These are phyloP conservation scores for Akabosia matsudoensis DNA, from an alignment of 1,140 invertebrate species.

Conservation along the genomic window DNA sequence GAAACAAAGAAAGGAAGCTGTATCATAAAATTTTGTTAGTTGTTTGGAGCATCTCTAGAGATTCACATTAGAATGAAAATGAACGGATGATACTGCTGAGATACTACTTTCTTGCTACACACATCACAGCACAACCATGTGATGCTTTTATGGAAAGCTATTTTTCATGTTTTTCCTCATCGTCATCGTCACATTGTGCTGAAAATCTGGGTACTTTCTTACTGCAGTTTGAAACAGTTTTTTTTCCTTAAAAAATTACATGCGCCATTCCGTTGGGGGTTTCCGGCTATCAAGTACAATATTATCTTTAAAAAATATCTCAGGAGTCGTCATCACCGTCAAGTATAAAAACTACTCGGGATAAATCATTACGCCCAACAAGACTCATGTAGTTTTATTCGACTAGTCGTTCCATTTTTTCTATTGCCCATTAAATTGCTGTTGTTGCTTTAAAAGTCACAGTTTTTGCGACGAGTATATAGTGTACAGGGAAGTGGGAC, in stretches of 20 bases:
- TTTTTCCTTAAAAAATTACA: no score
- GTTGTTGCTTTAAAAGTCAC: no score
- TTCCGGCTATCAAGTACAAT: no score
- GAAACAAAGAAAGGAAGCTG: background rate
- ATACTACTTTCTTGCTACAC: background rate
- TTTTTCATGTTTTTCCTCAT: background rate
- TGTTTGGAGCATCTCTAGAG: slow-evolving; percentile 8
- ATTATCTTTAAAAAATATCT: no score
- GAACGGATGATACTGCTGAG: background rate
- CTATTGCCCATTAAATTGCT: no score
- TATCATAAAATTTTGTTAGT: slow-evolving; percentile 2
- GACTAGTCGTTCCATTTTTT: no score
- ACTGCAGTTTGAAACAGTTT: background rate
- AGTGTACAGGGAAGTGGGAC: background rate
- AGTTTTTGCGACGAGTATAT: background rate
- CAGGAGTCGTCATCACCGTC: no score
- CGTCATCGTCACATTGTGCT: background rate
- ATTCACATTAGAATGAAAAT: slow-evolving; percentile 2
- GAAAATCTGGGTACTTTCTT: background rate
- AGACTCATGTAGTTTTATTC: background rate
- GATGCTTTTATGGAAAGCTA: background rate
- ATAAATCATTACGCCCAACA: no score
- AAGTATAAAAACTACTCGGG: no score
- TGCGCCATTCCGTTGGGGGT: no score
- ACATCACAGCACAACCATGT: background rate